A percentile compares a stretch with the other conserved stretches of the same genome.
These are phyloP conservation scores for Psix sp. DNA, from an alignment of 1,140 invertebrate genomes.

Conservation along the genomic window DNA sequence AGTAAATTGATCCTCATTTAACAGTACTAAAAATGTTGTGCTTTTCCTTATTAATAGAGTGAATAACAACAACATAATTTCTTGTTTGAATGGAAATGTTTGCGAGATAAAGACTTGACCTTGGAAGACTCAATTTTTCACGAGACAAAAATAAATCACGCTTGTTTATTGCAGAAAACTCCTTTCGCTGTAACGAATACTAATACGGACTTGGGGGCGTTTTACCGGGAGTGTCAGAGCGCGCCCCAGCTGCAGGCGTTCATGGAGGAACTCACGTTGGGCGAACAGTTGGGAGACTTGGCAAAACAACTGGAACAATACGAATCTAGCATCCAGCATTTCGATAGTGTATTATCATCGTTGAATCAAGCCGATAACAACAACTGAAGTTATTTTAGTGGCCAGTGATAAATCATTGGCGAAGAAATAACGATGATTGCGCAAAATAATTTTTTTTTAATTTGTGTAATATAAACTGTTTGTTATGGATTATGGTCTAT, in stretches of 20 bases:
- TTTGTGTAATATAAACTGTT: too few relatives aligned
- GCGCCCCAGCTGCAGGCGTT: constrained; percentile 84
- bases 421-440: too few relatives aligned
- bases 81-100: background rate
- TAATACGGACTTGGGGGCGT: constrained; percentile 84
- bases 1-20: constrained; percentile 68
- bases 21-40: constrained; percentile 20
- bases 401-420: too few relatives aligned
- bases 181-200: constrained; percentile 79
- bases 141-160: constrained; percentile 5
- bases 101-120: too few relatives aligned
- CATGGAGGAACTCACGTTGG: constrained; percentile 79
- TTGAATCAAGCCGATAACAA: constrained; percentile 80
- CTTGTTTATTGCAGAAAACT: constrained; percentile 77
- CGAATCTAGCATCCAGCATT: constrained; percentile 85
- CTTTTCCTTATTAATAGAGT: background rate
- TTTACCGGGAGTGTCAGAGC: constrained; percentile 87
- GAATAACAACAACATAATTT: background rate
- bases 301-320: constrained; percentile 85
- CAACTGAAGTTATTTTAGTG: constrained; percentile 74
- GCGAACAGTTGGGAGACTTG: constrained; percentile 82
- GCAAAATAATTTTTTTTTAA: too few relatives aligned
- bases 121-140: too few relatives aligned
- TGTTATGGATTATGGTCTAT: too few relatives aligned
- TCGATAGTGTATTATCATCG: constrained; percentile 84